Evolutionary conservation across 2,113 vertebrate species (phyloP).

Genomic region (Chionodraco myersi): DNA sequence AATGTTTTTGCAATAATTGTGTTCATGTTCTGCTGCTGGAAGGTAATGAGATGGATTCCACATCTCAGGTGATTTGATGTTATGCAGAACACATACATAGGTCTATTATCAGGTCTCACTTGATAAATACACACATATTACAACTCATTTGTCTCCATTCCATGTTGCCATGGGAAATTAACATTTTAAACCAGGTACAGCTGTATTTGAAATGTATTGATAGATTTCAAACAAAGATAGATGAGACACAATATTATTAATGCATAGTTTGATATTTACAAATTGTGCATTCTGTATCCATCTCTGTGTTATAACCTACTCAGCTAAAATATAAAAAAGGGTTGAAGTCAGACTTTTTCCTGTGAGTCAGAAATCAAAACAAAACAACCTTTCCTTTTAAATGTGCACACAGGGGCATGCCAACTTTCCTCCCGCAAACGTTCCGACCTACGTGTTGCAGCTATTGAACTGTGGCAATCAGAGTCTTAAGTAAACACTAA

Average conservation of each 20-base stretch:
- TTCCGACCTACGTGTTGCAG: conserved; percentile 27
- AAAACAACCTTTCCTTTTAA: conserved; percentile 34
- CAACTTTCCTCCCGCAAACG: conserved; percentile 14
- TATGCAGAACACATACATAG: conserved; percentile 4
- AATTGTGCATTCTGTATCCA: no score
- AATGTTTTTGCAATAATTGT: conserved; percentile 57
- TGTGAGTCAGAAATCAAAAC: background rate
- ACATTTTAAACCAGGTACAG: background rate
- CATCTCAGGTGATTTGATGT: conserved; percentile 55
- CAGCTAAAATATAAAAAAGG: no score
- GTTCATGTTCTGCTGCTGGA: conserved; percentile 41
- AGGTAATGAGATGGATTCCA: conserved; percentile 59
- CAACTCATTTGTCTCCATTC: conserved; percentile 23
- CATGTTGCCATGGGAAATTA: conserved; percentile 9
- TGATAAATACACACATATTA: conserved; percentile 20
- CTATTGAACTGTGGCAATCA: conserved; percentile 63
- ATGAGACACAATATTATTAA: no score
- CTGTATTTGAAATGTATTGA: conserved; percentile 17
- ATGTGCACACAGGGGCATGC: background rate
- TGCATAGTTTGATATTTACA: no score
- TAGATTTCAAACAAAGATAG: background rate
- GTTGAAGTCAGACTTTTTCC: background rate
- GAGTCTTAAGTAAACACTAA: conserved; percentile 63
- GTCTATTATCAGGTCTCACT: background rate
- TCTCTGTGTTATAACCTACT: no score